Evolutionary conservation across 2,113 vertebrate species (phyloP), one percentile per base, ranked within the genome.

Genomic region (Corythoichthys haematopterus): DNA sequence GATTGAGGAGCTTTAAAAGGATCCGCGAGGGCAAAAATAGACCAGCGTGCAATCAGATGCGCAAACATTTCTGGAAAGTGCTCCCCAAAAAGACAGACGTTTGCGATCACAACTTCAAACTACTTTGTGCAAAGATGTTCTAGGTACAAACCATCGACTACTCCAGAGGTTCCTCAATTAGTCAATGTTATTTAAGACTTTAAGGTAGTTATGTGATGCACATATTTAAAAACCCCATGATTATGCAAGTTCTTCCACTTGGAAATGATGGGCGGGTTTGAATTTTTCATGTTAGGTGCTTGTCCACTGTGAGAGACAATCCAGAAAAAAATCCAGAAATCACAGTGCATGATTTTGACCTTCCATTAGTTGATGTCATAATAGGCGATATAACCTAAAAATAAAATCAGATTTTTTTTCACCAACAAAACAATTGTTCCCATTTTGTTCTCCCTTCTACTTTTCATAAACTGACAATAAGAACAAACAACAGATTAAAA

Each of bases 1-100:
- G 76, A 89, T 53, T 79, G 80, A 80, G 76, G 81, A 84, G 74
- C 81, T 85, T 84, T 77, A 77, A 82, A 77, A 82, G 68, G 71
- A 74, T 76, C 64, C 67, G 64, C 75, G 78, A 77, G 72, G 86
- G 80, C 78, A 84, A 70, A 79, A 79, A 79, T 67, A 76, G 63
- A 77, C 51, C 64, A 68, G 62, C 58, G 75, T 76, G 74, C 83
- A 84, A 66, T 70, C 58, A 76, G 13, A 38, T 63, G 40, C 33
- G 46, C 70, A 71, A 71, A 68, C 59, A 75, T 75, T 61, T 79
- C 64, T 70, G 74, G 59, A 71, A 35, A 64, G 43, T 38, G 10
- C 66, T 55, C 60, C 65, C 33, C 55, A 57, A 76, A 81, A 57
- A 76, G 53, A 77, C 64, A 15, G 4, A 9, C 33, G 3, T 60